phyloP scores from a whole-genome alignment of 1,140 invertebrate genomes.

The Drosophila orosa region DNA sequence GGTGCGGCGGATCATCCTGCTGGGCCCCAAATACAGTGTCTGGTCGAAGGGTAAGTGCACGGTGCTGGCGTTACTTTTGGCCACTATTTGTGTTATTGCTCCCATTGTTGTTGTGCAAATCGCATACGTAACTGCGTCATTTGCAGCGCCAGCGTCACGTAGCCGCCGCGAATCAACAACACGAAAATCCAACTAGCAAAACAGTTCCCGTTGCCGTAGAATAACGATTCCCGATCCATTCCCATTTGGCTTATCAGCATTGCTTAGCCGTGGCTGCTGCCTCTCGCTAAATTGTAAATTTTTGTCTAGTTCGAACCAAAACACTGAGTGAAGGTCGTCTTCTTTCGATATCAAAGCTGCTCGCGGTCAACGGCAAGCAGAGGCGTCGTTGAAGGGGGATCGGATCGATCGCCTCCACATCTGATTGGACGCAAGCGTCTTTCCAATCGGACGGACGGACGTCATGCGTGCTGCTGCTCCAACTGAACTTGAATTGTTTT shows the following conservation, averaged over 20 bases:
- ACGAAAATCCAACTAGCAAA: conserved; percentile 25
- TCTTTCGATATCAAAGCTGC: conserved; percentile 58
- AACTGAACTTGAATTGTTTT: conserved; percentile 73
- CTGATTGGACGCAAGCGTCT: conserved; percentile 13
- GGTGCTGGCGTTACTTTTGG: neutral
- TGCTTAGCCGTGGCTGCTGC: conserved; percentile 13
- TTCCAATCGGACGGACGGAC: conserved; percentile 11
- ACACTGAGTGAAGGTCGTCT: conserved; percentile 56
- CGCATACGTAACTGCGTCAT: conserved; percentile 80
- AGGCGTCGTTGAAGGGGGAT: conserved; percentile 16
- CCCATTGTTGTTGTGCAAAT: conserved; percentile 60
- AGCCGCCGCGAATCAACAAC: conserved; percentile 36
- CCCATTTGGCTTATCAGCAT: conserved; percentile 56
- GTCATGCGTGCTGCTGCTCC: conserved; percentile 33
- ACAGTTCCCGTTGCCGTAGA: conserved; percentile 10
- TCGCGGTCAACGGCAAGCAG: conserved; percentile 51
- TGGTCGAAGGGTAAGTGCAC: conserved; percentile 76
- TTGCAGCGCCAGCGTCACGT: conserved; percentile 38
- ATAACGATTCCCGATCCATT: conserved; percentile 4
- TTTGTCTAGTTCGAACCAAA: conserved; percentile 31
- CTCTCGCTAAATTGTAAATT: conserved; percentile 5
- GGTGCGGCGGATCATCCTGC: conserved; percentile 75
- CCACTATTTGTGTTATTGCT: conserved; percentile 1
- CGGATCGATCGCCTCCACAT: conserved; percentile 14
- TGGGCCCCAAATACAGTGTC: conserved; percentile 74